Base-by-base conservation (phyloP, 1,140 invertebrate genomes). In the Drosophila truncata region DNA sequence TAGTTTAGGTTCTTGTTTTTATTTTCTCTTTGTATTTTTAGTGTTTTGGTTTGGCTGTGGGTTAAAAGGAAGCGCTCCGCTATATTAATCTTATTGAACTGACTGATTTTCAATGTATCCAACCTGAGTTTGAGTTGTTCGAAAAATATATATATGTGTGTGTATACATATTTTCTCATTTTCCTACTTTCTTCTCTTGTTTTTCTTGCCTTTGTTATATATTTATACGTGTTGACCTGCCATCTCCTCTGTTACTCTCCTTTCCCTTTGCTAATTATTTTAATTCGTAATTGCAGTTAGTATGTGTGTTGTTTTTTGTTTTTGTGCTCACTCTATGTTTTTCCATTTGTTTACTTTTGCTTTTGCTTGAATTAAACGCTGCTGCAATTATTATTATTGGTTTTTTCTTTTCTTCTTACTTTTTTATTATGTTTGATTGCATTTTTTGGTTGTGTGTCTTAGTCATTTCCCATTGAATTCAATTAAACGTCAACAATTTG, bases 61-160 rank as follows among this genome's bases (percentile, higher is more conserved):
- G 84, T 88, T 90, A 80, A 90, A 87, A 87, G 84, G 84, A 87
- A 87, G 84, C 85, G 84, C 84, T 87, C 70, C 84, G 84, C 84
- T 87, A 88, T 87, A 87, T 90, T 84, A 70, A 74, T 88, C 73
- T 90, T 84, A 88, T 78, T 84, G 67, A 84, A 80, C 85, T 87
- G 84, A 80, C 80, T 87, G 84, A 88, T 90, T 87, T 87, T 87
- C 80, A 87, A 87, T 87, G 84, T 88, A 85, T 90, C 85, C 85
- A 90, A 90, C 85, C 85, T 90, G 85, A 90, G 85, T 90, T 90
- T 90, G 85, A 90, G 86, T 90, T 90, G 86, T 85, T 87, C 85
- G 88, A 90, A 90, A 90, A 90, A 90, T 88, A 88, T 90, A 74
- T 76, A 78, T 85, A 70, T 75, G 65, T 60, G 46, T 60, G 46